Conservation (phyloP, 2,113 vertebrate genomes). For the Arenaria interpres region DNA sequence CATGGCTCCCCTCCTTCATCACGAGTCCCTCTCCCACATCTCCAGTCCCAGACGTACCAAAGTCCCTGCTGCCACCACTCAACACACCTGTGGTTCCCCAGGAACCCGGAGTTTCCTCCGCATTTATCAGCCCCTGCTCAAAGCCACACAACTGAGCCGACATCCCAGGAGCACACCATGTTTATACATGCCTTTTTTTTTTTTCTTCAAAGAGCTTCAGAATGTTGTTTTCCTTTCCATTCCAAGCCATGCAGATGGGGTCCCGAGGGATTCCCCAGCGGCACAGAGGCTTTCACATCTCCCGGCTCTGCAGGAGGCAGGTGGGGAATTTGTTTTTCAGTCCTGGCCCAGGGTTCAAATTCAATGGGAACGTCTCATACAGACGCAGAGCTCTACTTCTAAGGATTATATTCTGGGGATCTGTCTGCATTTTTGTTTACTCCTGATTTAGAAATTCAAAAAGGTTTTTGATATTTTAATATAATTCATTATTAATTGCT, state of each 20-base stretch:
- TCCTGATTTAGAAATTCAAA: neutral
- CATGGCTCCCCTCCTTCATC: neutral
- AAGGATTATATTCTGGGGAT: neutral
- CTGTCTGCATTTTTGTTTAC: neutral
- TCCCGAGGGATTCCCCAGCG: neutral
- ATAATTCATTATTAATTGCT: accelerated
- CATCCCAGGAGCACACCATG: neutral
- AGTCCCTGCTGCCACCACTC: neutral
- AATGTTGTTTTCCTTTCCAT: neutral
- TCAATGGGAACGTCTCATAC: neutral
- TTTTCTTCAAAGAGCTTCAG: neutral
- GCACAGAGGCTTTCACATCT: neutral
- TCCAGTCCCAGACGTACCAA: neutral
- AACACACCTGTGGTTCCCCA: neutral
- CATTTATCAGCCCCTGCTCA: neutral
- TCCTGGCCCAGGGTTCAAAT: accelerated
- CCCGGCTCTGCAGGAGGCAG: accelerated
- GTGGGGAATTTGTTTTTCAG: neutral
- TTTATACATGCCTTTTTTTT: neutral
- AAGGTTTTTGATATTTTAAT: neutral
- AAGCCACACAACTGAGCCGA: neutral
- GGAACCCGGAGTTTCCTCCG: neutral
- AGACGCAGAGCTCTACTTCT: neutral
- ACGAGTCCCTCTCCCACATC: neutral
- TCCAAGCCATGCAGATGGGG: accelerated